Conservation (phyloP, 2,888 invertebrate genomes). For the Piscicola geometra region DNA sequence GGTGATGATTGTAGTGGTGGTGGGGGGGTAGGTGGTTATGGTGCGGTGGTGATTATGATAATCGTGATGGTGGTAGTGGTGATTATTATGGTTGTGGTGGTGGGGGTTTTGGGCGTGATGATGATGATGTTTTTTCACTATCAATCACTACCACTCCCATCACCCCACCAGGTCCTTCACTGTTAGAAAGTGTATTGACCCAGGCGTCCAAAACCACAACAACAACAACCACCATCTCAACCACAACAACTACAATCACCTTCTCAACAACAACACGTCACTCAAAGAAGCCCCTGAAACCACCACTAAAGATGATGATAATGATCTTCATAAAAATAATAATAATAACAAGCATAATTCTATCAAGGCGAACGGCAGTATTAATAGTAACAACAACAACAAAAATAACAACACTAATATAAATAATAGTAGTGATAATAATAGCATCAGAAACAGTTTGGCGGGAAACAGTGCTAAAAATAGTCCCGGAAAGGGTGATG, state of each 20-base stretch:
- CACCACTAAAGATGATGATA: not conserved
- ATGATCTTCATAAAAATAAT: not conserved
- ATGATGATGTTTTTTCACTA: too few relatives aligned
- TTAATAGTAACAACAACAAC: conserved; percentile 10
- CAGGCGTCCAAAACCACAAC: not conserved
- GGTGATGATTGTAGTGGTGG: too few relatives aligned
- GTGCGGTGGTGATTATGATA: too few relatives aligned
- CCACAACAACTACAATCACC: too few relatives aligned
- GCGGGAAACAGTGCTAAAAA: not conserved
- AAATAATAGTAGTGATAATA: not conserved
- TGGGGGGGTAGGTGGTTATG: too few relatives aligned
- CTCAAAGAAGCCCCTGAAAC: not conserved
- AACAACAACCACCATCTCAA: too few relatives aligned
- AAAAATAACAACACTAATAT: not conserved
- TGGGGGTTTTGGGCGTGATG: too few relatives aligned
- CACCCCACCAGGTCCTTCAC: conserved; percentile 11
- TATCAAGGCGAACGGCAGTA: too few relatives aligned
- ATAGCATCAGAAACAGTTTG: conserved; percentile 4
- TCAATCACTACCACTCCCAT: too few relatives aligned
- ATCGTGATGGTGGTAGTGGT: too few relatives aligned
- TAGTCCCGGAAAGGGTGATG: not conserved
- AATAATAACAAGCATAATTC: not conserved
- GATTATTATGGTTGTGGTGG: too few relatives aligned
- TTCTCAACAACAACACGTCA: not conserved
- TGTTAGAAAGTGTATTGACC: conserved; percentile 7